A percentile compares a stretch with the other conserved stretches of the same genome.
Evolutionary conservation across 2,797 vertebrate genomes (phyloP).

Genomic region (Capromys pilorides): DNA sequence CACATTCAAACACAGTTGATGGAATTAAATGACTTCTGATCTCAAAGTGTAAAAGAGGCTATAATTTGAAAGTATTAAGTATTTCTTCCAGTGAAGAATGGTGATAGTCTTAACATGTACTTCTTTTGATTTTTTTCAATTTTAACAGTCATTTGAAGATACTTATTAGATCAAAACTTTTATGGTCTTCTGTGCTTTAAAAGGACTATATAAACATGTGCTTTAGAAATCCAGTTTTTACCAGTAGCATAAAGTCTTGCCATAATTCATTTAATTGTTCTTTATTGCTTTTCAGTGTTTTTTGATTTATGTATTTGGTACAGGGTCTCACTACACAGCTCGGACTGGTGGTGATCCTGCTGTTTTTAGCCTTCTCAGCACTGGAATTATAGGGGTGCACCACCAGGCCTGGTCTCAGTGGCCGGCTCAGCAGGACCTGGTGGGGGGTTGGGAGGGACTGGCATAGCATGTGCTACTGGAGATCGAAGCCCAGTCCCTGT

Average conservation of each 20-base stretch:
- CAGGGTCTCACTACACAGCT: too few species aligned
- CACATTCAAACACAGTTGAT: background rate
- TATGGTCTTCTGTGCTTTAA: conserved; percentile 11
- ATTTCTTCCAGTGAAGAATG: background rate
- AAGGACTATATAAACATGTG: background rate
- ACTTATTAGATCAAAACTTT: conserved; percentile 30
- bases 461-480: too few species aligned
- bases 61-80: background rate
- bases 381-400: too few species aligned
- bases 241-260: background rate
- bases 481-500: too few species aligned
- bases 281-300: background rate
- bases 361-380: too few species aligned
- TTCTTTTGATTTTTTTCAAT: conserved; percentile 45
- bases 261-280: background rate
- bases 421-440: too few species aligned
- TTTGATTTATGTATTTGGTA: background rate
- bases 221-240: conserved; percentile 52
- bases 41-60: background rate
- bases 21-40: background rate
- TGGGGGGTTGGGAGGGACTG: too few species aligned
- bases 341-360: too few species aligned
- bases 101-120: background rate
- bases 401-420: too few species aligned
- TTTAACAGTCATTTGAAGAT: conserved; percentile 22